Percentiles rank a stretch among this genome's conserved stretches.
Conservation (phyloP, 2,888 invertebrate species). For the Gymnocheta viridis region DNA sequence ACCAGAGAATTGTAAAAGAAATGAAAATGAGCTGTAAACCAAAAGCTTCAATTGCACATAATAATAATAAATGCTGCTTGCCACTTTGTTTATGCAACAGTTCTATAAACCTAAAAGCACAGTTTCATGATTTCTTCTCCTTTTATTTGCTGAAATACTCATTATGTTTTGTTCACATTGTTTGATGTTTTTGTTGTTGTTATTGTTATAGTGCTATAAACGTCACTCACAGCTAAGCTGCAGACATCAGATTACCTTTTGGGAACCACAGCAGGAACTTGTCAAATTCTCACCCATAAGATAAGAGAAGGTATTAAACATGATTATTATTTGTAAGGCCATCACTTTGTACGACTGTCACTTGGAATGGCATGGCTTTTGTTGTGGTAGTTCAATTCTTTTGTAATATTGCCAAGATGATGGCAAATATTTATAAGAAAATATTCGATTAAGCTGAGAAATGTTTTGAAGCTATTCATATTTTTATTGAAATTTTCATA, state of each 20-base stretch:
- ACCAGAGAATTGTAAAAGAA: neutral
- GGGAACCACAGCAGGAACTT: conserved; percentile 41
- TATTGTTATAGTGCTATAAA: conserved; percentile 12
- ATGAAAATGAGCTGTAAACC: neutral
- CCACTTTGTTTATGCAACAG: neutral
- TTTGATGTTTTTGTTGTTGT: no score
- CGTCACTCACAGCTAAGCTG: neutral
- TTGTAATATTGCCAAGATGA: neutral
- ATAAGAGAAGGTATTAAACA: conserved; percentile 24
- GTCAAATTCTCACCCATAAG: conserved; percentile 53
- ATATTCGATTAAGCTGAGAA: no score
- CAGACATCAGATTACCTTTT: conserved; percentile 27
- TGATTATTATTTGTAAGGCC: neutral
- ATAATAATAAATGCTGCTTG: neutral
- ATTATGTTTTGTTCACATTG: neutral
- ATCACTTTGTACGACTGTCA: neutral
- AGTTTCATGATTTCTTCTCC: neutral
- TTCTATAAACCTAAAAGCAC: conserved; percentile 42
- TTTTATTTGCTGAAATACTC: neutral
- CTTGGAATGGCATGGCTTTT: neutral
- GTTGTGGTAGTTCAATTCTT: conserved; percentile 5
- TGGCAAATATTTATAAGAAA: neutral
- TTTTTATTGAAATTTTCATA: no score
- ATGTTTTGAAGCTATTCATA: no score
- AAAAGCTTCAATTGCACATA: neutral